Evolutionary conservation across 2,797 vertebrate species (phyloP), one percentile per base, ranked within the genome.

Genomic region (Anomalospiza imberbis): DNA sequence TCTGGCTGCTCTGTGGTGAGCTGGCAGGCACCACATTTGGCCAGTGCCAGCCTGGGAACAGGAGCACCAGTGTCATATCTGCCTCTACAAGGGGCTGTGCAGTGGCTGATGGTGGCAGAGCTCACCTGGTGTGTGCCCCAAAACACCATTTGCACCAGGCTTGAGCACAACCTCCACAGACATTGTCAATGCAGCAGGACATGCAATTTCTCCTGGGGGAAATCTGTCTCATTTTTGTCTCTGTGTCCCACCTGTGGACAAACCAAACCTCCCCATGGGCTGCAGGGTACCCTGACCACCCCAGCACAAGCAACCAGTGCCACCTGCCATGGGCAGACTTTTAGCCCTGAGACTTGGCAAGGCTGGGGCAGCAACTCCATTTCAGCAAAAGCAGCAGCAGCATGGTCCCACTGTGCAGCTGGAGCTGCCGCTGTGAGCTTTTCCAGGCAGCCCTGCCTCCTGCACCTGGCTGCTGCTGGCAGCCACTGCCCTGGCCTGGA

Each of bases 31-130:
- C 74, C 1, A 7, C 4, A 2, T 42, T 88, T 7, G 6, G 85
- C 38, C 17, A 5, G 75, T 6, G 17, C 71, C 18, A 4, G 85
- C 29, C 44, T 7, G 42, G 53, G n/a, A 89, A 29, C 67, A 15
- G 71, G 57, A 91, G n/a, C 18, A 72, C 36, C 80, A 54, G 55
- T 18, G 3, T 22, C 34, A 2, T 17, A 3, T 15, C 62, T 5
- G 13, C 63, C n/a, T 36, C 70, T 28, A 5, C 16, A 3, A 63
- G 40, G 65, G n/a, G 50, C 53, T 0, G 0, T 22, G 40, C 22
- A 17, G 34, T 1, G 1, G 11, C 50, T 19, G 7, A 17, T 0
- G 0, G 61, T 5, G 8, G 40, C 32, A 17, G 0, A 31, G 51
- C 14, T 65, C 60, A 22, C 10, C 55, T 7, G 2, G n/a, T 9